Evolutionary conservation across 2,797 vertebrate genomes (phyloP).

Genomic region (Synanceia verrucosa): DNA sequence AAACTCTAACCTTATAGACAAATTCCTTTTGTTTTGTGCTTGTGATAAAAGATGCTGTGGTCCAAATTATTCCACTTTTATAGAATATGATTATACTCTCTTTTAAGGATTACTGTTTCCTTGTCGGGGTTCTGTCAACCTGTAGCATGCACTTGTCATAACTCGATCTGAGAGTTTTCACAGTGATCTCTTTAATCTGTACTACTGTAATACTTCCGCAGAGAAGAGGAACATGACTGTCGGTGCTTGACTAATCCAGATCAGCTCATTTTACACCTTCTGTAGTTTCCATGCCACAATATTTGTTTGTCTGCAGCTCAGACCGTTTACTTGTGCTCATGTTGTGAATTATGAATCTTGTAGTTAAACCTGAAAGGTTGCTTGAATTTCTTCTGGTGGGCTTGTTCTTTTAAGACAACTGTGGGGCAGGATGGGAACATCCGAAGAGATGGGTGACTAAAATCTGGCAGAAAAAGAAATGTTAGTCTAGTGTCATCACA

Average conservation of each 20-base stretch:
- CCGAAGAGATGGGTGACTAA: background rate
- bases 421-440: background rate
- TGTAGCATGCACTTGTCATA: slow-evolving; percentile 32
- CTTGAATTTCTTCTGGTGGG: background rate
- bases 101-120: slow-evolving; percentile 9
- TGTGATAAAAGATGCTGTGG: slow-evolving; percentile 18
- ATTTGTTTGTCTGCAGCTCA: background rate
- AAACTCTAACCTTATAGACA: slow-evolving; percentile 22
- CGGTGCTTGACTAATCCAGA: slow-evolving; percentile 4
- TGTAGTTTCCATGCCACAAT: slow-evolving; percentile 27
- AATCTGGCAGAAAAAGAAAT: background rate
- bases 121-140: slow-evolving; percentile 25
- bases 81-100: slow-evolving; percentile 3
- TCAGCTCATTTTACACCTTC: slow-evolving; percentile 26
- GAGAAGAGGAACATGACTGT: slow-evolving; percentile 14
- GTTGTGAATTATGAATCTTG: background rate
- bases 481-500: background rate
- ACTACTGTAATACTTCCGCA: background rate
- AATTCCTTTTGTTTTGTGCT: slow-evolving; percentile 9
- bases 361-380: background rate
- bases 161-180: slow-evolving; percentile 8
- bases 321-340: slow-evolving; percentile 5
- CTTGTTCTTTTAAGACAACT: background rate
- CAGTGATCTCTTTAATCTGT: background rate
- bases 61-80: slow-evolving; percentile 40